phyloP scores from a whole-genome alignment of 2,113 vertebrate genomes.

The Sander lucioperca region DNA sequence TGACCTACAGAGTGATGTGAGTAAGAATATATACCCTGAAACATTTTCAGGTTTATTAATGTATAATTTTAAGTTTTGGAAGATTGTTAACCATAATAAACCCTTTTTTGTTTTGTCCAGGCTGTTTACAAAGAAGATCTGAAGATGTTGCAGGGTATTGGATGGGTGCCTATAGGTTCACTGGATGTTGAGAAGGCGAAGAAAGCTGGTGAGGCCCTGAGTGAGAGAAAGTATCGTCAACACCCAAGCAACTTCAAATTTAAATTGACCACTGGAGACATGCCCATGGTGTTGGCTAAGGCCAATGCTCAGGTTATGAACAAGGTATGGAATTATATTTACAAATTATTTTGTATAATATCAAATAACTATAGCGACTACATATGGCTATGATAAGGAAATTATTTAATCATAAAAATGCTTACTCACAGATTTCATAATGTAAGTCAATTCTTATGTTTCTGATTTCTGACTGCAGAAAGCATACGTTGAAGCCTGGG shows the following conservation, averaged over 20 bases:
- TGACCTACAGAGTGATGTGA: constrained; percentile 89
- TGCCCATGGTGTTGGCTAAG: constrained; percentile 87
- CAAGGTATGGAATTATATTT: constrained; percentile 79
- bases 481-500: constrained; percentile 87
- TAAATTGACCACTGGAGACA: constrained; percentile 83
- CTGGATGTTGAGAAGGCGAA: constrained; percentile 87
- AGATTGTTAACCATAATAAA: neutral
- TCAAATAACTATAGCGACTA: no score
- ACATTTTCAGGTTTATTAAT: neutral
- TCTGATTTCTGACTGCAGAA: constrained; percentile 59
- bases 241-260: constrained; percentile 85
- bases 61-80: neutral
- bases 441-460: neutral
- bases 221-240: constrained; percentile 86
- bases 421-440: neutral
- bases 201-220: constrained; percentile 84
- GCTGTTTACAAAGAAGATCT: constrained; percentile 87
- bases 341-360: no score
- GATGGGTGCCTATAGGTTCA: constrained; percentile 90
- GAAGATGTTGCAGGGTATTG: constrained; percentile 83
- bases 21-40: constrained; percentile 34
- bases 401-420: neutral
- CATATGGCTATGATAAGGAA: fast-evolving
- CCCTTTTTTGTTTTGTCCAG: constrained; percentile 67
- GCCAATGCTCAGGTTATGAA: constrained; percentile 86